Conservation (phyloP, 2,888 invertebrate genomes). For the Eurytoma adleriae region DNA sequence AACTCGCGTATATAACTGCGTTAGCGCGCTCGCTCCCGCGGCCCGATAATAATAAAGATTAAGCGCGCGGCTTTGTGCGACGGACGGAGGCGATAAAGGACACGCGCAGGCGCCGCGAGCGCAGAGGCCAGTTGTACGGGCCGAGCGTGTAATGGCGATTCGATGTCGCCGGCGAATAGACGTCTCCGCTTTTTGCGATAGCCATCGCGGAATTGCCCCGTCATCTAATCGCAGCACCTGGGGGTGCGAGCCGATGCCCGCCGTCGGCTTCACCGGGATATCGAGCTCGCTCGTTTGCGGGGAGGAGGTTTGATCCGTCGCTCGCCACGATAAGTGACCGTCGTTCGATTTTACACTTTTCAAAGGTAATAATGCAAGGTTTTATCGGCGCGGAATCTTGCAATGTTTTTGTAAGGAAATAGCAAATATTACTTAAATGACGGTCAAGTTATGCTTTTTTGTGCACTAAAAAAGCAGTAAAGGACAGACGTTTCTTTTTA, state of each 20-base stretch:
- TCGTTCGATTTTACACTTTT: no score
- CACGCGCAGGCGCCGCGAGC: neutral
- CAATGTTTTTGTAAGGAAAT: no score
- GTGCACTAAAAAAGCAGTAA: no score
- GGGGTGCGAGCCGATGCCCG: neutral
- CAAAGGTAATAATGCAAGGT: no score
- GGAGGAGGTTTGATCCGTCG: no score
- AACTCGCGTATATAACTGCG: conserved; percentile 53
- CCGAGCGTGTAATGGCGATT: conserved; percentile 27
- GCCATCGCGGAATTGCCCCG: neutral
- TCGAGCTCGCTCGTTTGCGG: no score
- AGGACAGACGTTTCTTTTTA: no score
- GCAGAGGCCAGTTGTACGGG: neutral
- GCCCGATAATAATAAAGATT: conserved; percentile 54
- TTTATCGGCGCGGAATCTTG: no score
- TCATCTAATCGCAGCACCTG: neutral
- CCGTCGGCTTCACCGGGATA: no score
- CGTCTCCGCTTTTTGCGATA: conserved; percentile 12
- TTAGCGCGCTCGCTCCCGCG: conserved; percentile 34
- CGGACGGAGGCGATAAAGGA: conserved; percentile 15
- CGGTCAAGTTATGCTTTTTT: no score
- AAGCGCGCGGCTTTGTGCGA: conserved; percentile 9
- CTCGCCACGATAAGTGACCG: no score
- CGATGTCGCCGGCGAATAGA: conserved; percentile 18
- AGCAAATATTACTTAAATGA: no score